Evolutionary conservation across 2,888 invertebrate species (phyloP).

Genomic region (Perizoma flavofasciatum): DNA sequence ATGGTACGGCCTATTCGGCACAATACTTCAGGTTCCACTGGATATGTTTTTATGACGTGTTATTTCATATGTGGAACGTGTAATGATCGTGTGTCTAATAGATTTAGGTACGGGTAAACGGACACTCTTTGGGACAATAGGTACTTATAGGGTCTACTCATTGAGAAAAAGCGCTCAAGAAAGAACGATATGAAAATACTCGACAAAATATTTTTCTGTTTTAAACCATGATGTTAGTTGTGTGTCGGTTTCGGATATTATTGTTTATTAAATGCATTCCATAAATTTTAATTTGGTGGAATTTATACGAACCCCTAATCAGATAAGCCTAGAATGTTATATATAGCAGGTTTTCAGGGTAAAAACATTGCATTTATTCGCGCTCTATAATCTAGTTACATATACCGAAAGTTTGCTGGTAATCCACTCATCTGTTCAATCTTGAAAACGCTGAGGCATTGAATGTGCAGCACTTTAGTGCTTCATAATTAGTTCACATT

Average conservation of each 20-base stretch:
- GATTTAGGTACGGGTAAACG: slow-evolving; percentile 19
- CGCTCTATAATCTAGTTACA: slow-evolving; percentile 4
- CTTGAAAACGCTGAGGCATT: slow-evolving; percentile 52
- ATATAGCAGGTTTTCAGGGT: neutral
- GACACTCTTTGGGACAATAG: slow-evolving; percentile 12
- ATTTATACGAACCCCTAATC: too few relatives aligned
- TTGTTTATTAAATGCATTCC: too few relatives aligned
- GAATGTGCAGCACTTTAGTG: slow-evolving; percentile 38
- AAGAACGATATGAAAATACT: too few relatives aligned
- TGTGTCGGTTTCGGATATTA: neutral
- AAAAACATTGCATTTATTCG: neutral
- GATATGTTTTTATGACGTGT: slow-evolving; percentile 21
- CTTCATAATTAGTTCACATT: neutral
- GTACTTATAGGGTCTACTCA: slow-evolving; percentile 3
- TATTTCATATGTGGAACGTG: slow-evolving; percentile 19
- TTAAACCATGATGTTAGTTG: neutral
- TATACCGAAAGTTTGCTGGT: slow-evolving; percentile 7
- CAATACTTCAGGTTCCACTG: slow-evolving; percentile 25
- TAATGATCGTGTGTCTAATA: slow-evolving; percentile 19
- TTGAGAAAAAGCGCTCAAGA: neutral
- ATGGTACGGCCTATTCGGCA: slow-evolving; percentile 30
- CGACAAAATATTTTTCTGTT: neutral
- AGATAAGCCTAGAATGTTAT: too few relatives aligned
- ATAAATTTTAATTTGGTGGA: too few relatives aligned
- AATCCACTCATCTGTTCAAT: slow-evolving; percentile 52